These are phyloP conservation scores for Danio jaintianensis DNA, from an alignment of 2,797 vertebrate genomes.

Conservation along the genomic window DNA sequence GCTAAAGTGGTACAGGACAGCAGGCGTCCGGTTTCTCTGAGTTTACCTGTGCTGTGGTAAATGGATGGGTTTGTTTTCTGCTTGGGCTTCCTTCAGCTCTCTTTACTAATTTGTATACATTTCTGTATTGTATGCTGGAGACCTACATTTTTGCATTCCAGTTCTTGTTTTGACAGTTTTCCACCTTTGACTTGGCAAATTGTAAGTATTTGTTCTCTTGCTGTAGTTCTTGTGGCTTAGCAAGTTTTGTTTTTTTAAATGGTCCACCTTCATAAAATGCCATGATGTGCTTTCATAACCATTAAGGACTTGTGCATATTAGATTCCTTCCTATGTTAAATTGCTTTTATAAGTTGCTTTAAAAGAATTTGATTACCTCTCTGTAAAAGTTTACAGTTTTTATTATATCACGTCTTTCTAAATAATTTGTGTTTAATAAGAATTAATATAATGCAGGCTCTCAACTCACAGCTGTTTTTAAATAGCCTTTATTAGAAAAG, in stretches of 20 bases:
- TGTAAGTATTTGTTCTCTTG: neutral
- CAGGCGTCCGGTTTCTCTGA: conserved; percentile 1
- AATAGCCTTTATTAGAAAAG: too few species aligned
- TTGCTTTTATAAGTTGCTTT: too few species aligned
- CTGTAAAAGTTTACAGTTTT: too few species aligned
- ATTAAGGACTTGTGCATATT: too few species aligned
- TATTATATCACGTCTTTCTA: too few species aligned
- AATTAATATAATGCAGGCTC: too few species aligned
- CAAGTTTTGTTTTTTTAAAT: neutral
- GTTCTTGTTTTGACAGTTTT: neutral
- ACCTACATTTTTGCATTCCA: neutral
- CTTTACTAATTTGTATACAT: neutral
- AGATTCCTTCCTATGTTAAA: too few species aligned
- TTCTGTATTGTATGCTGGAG: neutral
- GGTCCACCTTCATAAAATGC: too few species aligned
- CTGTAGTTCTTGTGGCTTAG: neutral
- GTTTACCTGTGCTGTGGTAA: neutral
- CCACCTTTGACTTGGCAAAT: neutral
- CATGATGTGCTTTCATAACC: too few species aligned
- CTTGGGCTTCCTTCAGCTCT: neutral
- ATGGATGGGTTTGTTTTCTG: conserved; percentile 10
- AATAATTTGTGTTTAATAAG: too few species aligned
- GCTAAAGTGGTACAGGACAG: neutral
- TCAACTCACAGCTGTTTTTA: too few species aligned
- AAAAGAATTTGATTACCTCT: too few species aligned